Base-by-base conservation (phyloP, 37 sponge, comb jelly and placozoan species). In the Amphimedon queenslandica region DNA sequence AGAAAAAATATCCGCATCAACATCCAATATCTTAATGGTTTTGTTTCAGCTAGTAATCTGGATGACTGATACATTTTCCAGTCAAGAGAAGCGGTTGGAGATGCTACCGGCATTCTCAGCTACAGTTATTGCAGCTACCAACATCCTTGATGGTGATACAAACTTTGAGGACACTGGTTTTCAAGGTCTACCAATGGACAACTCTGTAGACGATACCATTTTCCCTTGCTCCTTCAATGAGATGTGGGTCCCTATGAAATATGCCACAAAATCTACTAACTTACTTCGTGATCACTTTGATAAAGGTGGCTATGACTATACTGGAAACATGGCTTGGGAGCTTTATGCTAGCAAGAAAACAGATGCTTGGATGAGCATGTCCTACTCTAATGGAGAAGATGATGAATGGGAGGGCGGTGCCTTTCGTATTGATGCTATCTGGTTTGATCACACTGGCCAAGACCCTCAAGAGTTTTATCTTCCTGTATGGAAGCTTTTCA, bases 281-380 rank as follows among this genome's bases (percentile, higher is more conserved):
- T 40, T 24, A 33, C 67, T 75, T 10, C 18, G 67, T 20, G 69
- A 75, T 27, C 33, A 75, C 20, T 40, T 75, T 23, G 34, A 29
- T 25, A 11, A 34, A 41, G 55, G 35, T 29, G 6, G 11, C 20
- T 24, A 24, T 23, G 4, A 73, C 4, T 31, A 73, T 6, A 24
- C 51, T 28, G 78, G 78, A 5, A 77, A 39, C 72, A 75, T 40
- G 20, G 28, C 71, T 37, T 71, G 72, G 74, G 78, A 77, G 29
- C 29, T 77, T 21, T 77, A 77, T 74, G 71, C 72, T 71, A 37
- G 70, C 4, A 77, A 77, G 29, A 16, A 43, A 47, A 42, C 70
- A 38, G 34, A 72, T 43, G 74, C 73, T 29, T 77, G 78, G 78
- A 16, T 77, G 56, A 77, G 78, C 57, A 77, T 77, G 78, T 77